These are phyloP conservation scores for Enteromius argenteus DNA, from an alignment of 2,797 vertebrate species.

Conservation along the genomic window DNA sequence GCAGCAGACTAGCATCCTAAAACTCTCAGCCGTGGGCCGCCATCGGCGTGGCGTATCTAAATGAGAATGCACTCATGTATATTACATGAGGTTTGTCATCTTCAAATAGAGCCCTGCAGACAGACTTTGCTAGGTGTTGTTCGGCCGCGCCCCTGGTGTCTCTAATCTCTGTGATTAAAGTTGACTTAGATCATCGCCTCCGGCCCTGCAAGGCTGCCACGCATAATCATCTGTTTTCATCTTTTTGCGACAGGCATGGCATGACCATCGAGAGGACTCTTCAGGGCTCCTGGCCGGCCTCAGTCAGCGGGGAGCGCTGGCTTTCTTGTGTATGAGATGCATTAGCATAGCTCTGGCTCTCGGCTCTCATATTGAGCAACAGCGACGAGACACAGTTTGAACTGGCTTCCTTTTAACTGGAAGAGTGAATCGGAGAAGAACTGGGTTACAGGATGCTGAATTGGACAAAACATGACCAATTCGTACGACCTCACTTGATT, in stretches of 20 bases:
- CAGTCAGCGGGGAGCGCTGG: conserved; percentile 27
- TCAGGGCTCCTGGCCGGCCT: conserved; percentile 14
- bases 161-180: conserved; percentile 55
- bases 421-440: neutral
- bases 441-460: neutral
- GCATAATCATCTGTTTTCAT: conserved; percentile 44
- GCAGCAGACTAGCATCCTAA: neutral
- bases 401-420: neutral
- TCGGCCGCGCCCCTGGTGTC: conserved; percentile 32
- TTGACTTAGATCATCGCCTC: conserved; percentile 38
- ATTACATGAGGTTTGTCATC: conserved; percentile 46
- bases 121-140: conserved; percentile 38
- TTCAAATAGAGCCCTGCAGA: conserved; percentile 40
- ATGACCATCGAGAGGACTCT: conserved; percentile 15
- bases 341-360: conserved; percentile 44
- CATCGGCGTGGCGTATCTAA: conserved; percentile 1
- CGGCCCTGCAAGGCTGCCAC: neutral
- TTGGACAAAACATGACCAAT: too few relatives aligned
- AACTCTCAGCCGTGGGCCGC: neutral
- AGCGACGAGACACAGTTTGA: neutral
- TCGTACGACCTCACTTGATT: too few relatives aligned
- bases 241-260: conserved; percentile 14
- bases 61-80: conserved; percentile 49
- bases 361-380: conserved; percentile 18
- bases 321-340: conserved; percentile 5